phyloP scores from a whole-genome alignment of 2,888 invertebrate species.

The Patella ulyssiponensis region DNA sequence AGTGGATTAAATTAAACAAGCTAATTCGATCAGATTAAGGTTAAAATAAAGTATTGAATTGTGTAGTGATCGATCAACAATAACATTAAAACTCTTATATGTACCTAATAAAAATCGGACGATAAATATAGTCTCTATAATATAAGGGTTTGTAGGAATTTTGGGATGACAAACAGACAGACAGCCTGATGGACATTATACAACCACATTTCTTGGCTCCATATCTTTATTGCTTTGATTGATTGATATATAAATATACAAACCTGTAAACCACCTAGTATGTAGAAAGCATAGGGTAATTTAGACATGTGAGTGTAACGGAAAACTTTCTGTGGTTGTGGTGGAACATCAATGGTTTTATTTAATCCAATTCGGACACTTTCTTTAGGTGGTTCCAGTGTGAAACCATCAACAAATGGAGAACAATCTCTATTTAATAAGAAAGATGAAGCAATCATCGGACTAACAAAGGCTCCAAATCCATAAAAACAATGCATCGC shows the following conservation, averaged over 20 bases:
- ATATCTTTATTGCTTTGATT: neutral
- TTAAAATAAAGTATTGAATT: too few relatives aligned
- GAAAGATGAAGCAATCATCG: conserved; percentile 74
- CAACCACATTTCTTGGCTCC: too few relatives aligned
- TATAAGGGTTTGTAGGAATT: too few relatives aligned
- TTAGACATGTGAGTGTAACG: conserved; percentile 66
- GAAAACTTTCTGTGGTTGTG: conserved; percentile 50
- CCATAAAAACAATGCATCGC: conserved; percentile 75
- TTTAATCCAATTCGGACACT: neutral
- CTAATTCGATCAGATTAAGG: too few relatives aligned
- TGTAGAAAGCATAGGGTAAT: conserved; percentile 73
- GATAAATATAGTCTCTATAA: too few relatives aligned
- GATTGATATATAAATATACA: neutral
- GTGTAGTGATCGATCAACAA: too few relatives aligned
- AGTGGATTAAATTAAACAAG: too few relatives aligned
- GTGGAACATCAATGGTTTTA: conserved; percentile 34
- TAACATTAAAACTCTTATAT: too few relatives aligned
- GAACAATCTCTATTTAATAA: conserved; percentile 73
- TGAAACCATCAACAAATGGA: conserved; percentile 62
- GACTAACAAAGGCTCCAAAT: conserved; percentile 74
- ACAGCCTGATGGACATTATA: too few relatives aligned
- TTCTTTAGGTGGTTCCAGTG: conserved; percentile 36
- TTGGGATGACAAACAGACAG: too few relatives aligned
- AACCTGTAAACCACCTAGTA: conserved; percentile 73
- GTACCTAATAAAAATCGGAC: too few relatives aligned